phyloP scores from a whole-genome alignment of 2,113 vertebrate genomes.

The Pterocles gutturalis region DNA sequence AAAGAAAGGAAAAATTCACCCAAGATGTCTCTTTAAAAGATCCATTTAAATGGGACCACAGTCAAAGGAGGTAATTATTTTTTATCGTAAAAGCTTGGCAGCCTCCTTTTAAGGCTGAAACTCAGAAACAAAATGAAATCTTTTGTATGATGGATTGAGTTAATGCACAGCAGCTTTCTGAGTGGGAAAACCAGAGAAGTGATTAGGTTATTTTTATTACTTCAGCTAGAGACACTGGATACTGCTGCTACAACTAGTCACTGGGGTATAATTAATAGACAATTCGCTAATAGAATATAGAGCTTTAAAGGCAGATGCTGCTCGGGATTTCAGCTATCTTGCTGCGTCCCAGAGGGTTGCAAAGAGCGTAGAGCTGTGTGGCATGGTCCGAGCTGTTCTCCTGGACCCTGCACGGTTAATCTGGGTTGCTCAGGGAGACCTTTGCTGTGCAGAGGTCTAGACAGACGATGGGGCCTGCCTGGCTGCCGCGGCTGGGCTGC shows the following conservation, averaged over 20 bases:
- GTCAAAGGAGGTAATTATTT: conserved; percentile 40
- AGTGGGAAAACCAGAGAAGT: conserved; percentile 20
- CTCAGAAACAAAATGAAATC: conserved; percentile 35
- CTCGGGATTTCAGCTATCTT: background rate
- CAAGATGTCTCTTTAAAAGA: conserved; percentile 40
- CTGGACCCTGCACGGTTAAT: background rate
- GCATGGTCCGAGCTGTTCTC: rapidly evolving
- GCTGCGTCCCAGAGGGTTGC: background rate
- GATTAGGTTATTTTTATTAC: conserved; percentile 52
- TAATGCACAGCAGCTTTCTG: conserved; percentile 45
- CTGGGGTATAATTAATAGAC: background rate
- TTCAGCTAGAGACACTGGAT: conserved; percentile 12
- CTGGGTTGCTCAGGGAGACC: background rate
- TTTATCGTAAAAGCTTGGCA: conserved; percentile 59
- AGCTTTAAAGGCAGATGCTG: background rate
- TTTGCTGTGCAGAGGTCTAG: background rate
- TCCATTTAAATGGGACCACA: conserved; percentile 33
- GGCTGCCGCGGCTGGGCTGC: background rate
- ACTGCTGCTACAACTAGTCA: conserved; percentile 22
- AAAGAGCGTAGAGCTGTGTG: rapidly evolving
- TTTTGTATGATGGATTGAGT: conserved; percentile 32
- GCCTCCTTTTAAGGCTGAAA: conserved; percentile 45
- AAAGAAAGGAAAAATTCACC: conserved; percentile 46
- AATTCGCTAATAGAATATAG: conserved; percentile 6
- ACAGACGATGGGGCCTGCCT: background rate